phyloP scores from a whole-genome alignment of 2,888 invertebrate species.

The Leptinotarsa tumamoca region DNA sequence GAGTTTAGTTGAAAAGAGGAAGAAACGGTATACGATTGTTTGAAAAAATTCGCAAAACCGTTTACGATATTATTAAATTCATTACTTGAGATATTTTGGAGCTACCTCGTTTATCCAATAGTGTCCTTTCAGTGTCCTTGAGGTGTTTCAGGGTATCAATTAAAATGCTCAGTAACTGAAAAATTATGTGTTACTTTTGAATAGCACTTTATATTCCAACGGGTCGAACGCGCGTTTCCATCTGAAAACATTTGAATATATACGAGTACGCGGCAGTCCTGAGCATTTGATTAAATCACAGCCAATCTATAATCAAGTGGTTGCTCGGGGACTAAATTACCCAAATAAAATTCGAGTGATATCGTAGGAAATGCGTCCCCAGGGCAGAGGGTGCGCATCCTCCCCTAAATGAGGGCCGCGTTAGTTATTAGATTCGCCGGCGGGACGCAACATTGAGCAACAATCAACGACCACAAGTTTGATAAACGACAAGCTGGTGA shows the following conservation, averaged over 20 bases:
- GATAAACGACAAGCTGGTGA: conserved; percentile 18
- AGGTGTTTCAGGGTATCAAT: no score
- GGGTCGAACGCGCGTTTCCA: no score
- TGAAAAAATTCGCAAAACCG: no score
- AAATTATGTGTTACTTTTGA: no score
- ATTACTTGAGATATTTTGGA: no score
- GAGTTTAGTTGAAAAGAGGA: no score
- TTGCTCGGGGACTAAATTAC: conserved; percentile 55
- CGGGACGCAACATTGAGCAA: conserved; percentile 23
- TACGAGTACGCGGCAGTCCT: conserved; percentile 3
- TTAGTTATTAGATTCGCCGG: conserved; percentile 40
- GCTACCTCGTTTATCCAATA: no score
- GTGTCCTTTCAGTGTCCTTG: no score
- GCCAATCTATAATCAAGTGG: conserved; percentile 54
- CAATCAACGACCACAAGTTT: conserved; percentile 20
- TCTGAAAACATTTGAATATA: conserved; percentile 2
- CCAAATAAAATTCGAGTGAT: conserved; percentile 60
- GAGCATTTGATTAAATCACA: conserved; percentile 48
- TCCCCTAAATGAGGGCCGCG: conserved; percentile 43
- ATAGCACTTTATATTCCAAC: no score
- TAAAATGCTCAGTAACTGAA: no score
- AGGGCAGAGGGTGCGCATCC: conserved; percentile 44
- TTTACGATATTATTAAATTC: no score
- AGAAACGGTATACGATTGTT: no score
- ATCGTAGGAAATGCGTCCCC: conserved; percentile 57